phyloP scores from a whole-genome alignment of 2,113 vertebrate genomes.

The Cromileptes altivelis region DNA sequence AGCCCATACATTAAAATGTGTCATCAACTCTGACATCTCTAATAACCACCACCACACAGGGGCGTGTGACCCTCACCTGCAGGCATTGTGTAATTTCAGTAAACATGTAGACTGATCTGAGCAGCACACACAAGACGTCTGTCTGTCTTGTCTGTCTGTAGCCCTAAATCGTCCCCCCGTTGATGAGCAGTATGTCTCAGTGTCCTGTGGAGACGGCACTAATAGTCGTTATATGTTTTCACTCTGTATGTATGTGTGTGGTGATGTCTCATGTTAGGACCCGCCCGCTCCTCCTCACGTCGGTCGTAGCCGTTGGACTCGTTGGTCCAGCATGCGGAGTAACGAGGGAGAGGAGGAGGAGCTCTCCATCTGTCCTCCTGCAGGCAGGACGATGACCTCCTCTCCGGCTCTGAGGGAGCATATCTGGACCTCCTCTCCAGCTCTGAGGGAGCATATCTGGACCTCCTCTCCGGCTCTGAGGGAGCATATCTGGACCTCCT shows the following conservation, averaged over 20 bases:
- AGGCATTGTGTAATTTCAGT: too few relatives aligned
- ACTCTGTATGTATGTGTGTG: neutral
- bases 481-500: neutral
- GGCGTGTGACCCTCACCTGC: too few relatives aligned
- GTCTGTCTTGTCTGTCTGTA: too few relatives aligned
- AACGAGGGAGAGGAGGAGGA: neutral
- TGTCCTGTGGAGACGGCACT: too few relatives aligned
- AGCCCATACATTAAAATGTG: too few relatives aligned
- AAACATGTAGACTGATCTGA: too few relatives aligned
- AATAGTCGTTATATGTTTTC: neutral
- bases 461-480: neutral
- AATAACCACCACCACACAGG: too few relatives aligned
- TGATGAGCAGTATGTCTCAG: too few relatives aligned
- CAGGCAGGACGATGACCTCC: neutral
- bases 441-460: neutral
- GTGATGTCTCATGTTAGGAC: neutral
- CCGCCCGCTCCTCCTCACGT: neutral
- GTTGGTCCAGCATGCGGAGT: slow-evolving; percentile 29
- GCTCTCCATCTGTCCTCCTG: slow-evolving; percentile 2
- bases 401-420: too few relatives aligned
- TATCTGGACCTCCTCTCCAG: neutral
- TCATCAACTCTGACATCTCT: too few relatives aligned
- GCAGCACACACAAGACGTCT: too few relatives aligned
- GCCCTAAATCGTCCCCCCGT: too few relatives aligned
- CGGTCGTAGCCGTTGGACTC: neutral